A percentile compares a stretch with the other conserved stretches of the same genome.
phyloP scores from a whole-genome alignment of 2,797 vertebrate species.

The Gallirallus australis region DNA sequence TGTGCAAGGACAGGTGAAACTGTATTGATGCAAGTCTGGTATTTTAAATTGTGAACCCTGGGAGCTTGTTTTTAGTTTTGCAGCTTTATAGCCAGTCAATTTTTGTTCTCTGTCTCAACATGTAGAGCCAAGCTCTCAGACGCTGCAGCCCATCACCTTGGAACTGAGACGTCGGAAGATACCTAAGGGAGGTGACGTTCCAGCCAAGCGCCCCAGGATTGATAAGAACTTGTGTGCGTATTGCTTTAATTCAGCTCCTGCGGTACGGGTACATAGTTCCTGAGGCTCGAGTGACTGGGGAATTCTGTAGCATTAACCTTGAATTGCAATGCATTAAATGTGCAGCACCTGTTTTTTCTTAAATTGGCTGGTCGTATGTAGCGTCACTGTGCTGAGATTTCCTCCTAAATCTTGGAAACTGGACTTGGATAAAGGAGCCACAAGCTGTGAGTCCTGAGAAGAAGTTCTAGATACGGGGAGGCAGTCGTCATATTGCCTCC shows the following conservation, averaged over 20 bases:
- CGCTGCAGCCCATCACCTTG: constrained; percentile 81
- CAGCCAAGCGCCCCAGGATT: constrained; percentile 84
- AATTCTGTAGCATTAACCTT: neutral
- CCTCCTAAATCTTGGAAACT: neutral
- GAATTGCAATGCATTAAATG: neutral
- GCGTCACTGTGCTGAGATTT: neutral
- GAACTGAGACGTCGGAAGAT: constrained; percentile 86
- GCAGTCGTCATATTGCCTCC: neutral
- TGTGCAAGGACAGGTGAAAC: neutral
- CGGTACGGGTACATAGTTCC: neutral
- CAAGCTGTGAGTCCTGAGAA: neutral
- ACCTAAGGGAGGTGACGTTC: constrained; percentile 81
- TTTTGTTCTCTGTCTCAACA: constrained; percentile 21
- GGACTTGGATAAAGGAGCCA: neutral
- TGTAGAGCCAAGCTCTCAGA: constrained; percentile 80
- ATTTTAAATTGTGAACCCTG: neutral
- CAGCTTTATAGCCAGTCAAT: neutral
- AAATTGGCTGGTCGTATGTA: neutral
- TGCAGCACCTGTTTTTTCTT: neutral
- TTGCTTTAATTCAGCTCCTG: neutral
- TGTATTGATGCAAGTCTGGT: neutral
- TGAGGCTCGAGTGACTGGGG: neutral
- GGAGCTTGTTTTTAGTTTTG: neutral
- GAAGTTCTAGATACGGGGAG: neutral
- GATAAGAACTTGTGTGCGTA: constrained; percentile 84